Evolutionary conservation across 1,140 invertebrate species (phyloP).

Genomic region (Hylaeus anthracinus): DNA sequence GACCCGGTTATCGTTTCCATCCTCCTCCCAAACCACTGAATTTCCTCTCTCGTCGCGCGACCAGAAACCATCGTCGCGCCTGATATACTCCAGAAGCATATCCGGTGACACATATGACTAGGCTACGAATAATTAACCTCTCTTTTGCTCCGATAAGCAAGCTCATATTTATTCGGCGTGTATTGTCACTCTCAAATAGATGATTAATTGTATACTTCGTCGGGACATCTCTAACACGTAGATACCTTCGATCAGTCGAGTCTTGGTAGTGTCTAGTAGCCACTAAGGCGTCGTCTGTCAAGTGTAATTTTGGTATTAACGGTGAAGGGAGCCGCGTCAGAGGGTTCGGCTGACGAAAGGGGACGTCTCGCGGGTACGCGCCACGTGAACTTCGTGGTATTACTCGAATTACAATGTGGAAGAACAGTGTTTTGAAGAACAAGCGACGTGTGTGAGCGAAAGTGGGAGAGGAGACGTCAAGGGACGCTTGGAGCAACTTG

Average conservation of each 20-base stretch:
- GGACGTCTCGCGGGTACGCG: neutral
- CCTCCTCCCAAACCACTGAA: too few relatives aligned
- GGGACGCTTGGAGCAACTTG: neutral
- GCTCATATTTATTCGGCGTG: conserved; percentile 57
- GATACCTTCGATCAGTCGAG: conserved; percentile 40
- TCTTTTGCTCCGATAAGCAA: conserved; percentile 63
- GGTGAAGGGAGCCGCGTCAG: conserved; percentile 4
- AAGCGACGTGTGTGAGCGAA: neutral
- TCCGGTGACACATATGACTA: conserved; percentile 75
- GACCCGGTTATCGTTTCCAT: neutral
- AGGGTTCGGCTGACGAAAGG: neutral
- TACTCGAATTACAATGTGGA: too few relatives aligned
- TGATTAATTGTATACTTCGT: conserved; percentile 35
- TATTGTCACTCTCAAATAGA: conserved; percentile 34
- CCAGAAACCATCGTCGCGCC: conserved; percentile 23
- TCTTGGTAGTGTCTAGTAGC: conserved; percentile 50
- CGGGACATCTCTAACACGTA: conserved; percentile 25
- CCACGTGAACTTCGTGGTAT: too few relatives aligned
- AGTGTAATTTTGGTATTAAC: conserved; percentile 19
- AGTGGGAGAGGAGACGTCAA: too few relatives aligned
- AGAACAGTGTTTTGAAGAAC: neutral
- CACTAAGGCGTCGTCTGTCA: conserved; percentile 47
- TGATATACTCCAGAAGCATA: conserved; percentile 68
- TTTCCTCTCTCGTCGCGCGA: neutral
- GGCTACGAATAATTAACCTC: conserved; percentile 67